Evolutionary conservation across 2,888 invertebrate species (phyloP), one percentile per base, ranked within the genome.

Genomic region (Patella ulyssiponensis): DNA sequence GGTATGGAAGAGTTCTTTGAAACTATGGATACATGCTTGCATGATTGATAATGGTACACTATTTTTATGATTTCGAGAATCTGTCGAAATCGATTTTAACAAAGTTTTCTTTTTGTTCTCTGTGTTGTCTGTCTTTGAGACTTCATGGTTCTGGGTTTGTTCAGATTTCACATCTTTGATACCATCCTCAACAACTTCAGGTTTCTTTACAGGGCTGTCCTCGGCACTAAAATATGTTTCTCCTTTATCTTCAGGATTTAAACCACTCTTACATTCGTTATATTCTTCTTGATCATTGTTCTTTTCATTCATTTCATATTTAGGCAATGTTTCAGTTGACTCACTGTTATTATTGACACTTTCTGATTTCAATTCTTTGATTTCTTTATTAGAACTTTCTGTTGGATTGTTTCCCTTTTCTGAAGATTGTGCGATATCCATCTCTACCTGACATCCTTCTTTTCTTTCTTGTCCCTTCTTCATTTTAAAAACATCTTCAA

Each of bases 11-110:
- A 92, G 89, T 15, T 86, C 82, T 80, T 91, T 90, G 84, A 90
- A 92, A 77, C 88, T 86, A 69, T 89, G 85, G 44, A 91, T 88
- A 82, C 92, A 92, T 20, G 86, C 85, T 79, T 90, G 90, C 87
- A 92, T 90, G 69, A 90, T 77, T 69, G 85, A 87, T 33, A 81
- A 74, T 7, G 83, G 79, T 17, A 70, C 75, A 64, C 64, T 64
- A 3, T 23, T 23, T 64, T 64, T 64, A 9, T 23, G 23, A 20
- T 20, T 64, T 23, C 64, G 64, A 9, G 64, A 64, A 23, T 64
- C 64, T 12, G 20, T 23, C 4, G 64, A 64, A 23, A 12, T 15
- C 3, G 64, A 64, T 64, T 64, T 64, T 14, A 23, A 23, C 14
- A 64, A 14, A 12, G 23, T 64, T 20, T 12, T 23, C 23, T 64